Conservation (phyloP, 2,888 invertebrate species). For the Volucella zonaria region DNA sequence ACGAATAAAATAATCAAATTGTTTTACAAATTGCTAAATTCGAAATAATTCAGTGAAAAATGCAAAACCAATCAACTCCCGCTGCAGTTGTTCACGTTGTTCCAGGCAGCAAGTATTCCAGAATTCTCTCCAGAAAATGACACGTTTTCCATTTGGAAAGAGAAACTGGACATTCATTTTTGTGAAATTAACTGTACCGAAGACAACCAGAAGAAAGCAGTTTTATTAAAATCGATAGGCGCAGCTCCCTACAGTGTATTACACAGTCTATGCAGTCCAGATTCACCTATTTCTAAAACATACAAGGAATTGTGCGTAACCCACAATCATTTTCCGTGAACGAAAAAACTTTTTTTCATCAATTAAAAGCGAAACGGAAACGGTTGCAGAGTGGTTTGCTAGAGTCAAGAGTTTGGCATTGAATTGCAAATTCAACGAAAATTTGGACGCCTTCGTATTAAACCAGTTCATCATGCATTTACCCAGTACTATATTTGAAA, state of each 20-base stretch:
- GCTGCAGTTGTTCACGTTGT: background rate
- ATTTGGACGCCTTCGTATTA: too few relatives aligned
- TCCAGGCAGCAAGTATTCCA: slow-evolving; percentile 4
- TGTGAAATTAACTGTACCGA: too few relatives aligned
- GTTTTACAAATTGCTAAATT: too few relatives aligned
- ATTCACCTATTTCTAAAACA: background rate
- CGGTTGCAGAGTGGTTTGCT: too few relatives aligned
- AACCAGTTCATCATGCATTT: too few relatives aligned
- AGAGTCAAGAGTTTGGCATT: too few relatives aligned
- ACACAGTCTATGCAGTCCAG: background rate
- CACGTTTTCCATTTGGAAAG: background rate
- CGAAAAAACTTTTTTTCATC: background rate
- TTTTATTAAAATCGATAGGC: background rate
- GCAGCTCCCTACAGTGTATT: background rate
- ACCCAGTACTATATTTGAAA: background rate
- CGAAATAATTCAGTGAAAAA: too few relatives aligned
- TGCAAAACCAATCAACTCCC: too few relatives aligned
- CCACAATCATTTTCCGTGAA: background rate
- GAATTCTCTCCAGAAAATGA: slow-evolving; percentile 6
- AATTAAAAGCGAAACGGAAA: too few relatives aligned
- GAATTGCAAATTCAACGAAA: too few relatives aligned
- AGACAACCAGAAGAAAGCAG: background rate
- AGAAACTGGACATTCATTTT: background rate
- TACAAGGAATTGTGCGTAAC: background rate
- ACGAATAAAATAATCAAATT: too few relatives aligned